phyloP scores from a whole-genome alignment of 2,113 vertebrate genomes.

The Coreoperca whiteheadi region DNA sequence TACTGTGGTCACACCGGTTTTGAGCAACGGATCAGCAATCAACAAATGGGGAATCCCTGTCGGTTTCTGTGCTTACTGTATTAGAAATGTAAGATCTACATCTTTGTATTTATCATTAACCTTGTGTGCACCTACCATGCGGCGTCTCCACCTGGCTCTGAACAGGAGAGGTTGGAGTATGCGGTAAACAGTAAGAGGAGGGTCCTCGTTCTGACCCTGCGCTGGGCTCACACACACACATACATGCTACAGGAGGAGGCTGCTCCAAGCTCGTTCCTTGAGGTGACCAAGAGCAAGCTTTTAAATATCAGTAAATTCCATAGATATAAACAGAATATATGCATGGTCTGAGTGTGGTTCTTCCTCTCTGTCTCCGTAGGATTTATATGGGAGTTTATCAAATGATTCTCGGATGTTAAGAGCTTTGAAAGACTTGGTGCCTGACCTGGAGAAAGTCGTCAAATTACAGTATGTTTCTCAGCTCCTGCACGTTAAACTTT shows the following conservation, averaged over 20 bases:
- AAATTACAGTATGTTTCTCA: slow-evolving; percentile 91
- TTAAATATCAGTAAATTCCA: slow-evolving; percentile 6
- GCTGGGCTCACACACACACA: slow-evolving; percentile 90
- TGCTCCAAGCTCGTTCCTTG: slow-evolving; percentile 91
- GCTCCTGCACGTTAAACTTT: not conserved
- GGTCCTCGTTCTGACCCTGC: slow-evolving; percentile 91
- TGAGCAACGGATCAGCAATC: too few relatives aligned
- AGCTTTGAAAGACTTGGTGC: slow-evolving; percentile 91
- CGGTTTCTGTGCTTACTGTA: too few relatives aligned
- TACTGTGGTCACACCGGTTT: too few relatives aligned
- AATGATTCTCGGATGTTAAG: slow-evolving; percentile 93
- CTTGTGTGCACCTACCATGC: slow-evolving; percentile 89
- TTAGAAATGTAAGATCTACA: not conserved
- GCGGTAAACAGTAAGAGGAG: slow-evolving; percentile 92
- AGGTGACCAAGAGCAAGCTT: slow-evolving; percentile 81
- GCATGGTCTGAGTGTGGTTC: not conserved
- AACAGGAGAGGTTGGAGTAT: slow-evolving; percentile 96
- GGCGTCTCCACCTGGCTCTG: slow-evolving; percentile 92
- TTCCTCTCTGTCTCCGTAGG: slow-evolving; percentile 79
- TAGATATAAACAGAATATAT: too few relatives aligned
- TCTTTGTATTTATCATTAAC: slow-evolving; percentile 71
- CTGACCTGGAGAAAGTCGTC: slow-evolving; percentile 92
- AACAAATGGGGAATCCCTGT: not conserved
- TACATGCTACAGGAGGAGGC: slow-evolving; percentile 95
- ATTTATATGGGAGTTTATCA: slow-evolving; percentile 93